These are phyloP conservation scores for Prorops nasuta DNA, from an alignment of 1,140 invertebrate genomes.

Conservation along the genomic window DNA sequence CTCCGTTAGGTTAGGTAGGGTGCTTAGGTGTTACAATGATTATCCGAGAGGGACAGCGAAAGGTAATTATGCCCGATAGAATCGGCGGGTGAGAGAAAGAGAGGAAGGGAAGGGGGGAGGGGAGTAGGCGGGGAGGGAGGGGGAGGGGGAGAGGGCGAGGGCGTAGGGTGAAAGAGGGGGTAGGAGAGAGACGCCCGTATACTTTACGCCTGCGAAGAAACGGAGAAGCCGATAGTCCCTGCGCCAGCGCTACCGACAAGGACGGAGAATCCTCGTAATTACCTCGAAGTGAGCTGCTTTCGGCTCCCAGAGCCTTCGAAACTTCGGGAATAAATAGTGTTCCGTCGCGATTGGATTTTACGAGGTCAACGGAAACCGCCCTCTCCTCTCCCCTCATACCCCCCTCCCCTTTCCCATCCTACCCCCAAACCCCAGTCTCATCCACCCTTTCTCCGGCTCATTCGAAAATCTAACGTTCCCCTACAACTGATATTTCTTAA, in stretches of 20 bases:
- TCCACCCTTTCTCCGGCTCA: no score
- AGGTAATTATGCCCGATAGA: constrained; percentile 56
- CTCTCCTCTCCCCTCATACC: no score
- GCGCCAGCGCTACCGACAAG: constrained; percentile 21
- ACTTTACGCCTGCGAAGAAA: constrained; percentile 45
- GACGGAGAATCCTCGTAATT: constrained; percentile 51
- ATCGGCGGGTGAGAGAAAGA: constrained; percentile 43
- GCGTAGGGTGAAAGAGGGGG: constrained; percentile 47
- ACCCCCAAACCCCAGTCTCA: no score
- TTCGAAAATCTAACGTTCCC: not conserved
- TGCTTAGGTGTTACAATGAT: constrained; percentile 59
- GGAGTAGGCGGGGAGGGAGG: no score
- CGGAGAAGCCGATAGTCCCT: constrained; percentile 25
- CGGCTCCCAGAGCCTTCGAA: constrained; percentile 54
- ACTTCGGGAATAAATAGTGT: constrained; percentile 55
- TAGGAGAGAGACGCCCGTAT: constrained; percentile 42
- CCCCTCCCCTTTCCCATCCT: no score
- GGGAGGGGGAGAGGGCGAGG: no score
- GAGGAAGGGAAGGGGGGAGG: no score
- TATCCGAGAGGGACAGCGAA: constrained; percentile 56
- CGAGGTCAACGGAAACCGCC: constrained; percentile 22
- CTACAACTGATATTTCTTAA: not conserved
- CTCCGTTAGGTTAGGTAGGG: constrained; percentile 49
- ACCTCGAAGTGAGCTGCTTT: constrained; percentile 55
- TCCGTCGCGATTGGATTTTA: constrained; percentile 47